Evolutionary conservation across 2,888 invertebrate genomes (phyloP).

Genomic region (Acleris cristana): DNA sequence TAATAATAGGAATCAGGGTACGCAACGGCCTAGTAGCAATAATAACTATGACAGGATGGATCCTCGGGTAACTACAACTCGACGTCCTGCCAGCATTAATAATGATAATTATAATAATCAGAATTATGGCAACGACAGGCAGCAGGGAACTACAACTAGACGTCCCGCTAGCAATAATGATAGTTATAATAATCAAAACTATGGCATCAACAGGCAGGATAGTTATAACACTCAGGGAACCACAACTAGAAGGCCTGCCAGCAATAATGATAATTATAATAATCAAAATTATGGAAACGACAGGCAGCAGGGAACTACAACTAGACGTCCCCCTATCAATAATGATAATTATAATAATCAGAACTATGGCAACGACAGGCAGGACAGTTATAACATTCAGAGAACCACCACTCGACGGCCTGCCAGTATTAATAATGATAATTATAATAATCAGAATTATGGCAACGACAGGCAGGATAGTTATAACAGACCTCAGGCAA

Average conservation of each 20-base stretch:
- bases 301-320: not conserved
- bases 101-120: constrained; percentile 1
- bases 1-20: not conserved
- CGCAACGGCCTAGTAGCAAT: not conserved
- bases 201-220: not conserved
- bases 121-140: not conserved
- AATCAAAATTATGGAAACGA: not conserved
- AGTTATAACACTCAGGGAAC: not conserved
- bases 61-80: not conserved
- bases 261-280: not conserved
- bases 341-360: not conserved
- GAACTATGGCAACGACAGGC: not conserved
- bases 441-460: constrained; percentile 11
- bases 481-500: not conserved
- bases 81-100: not conserved
- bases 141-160: not conserved
- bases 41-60: not conserved
- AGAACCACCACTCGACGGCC: not conserved
- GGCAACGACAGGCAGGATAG: not conserved
- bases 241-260: not conserved
- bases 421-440: not conserved
- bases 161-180: not conserved
- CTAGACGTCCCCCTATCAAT: not conserved
- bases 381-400: not conserved
- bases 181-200: not conserved